Conservation (phyloP, 2,888 invertebrate genomes). For the Dendrolimus houi region DNA sequence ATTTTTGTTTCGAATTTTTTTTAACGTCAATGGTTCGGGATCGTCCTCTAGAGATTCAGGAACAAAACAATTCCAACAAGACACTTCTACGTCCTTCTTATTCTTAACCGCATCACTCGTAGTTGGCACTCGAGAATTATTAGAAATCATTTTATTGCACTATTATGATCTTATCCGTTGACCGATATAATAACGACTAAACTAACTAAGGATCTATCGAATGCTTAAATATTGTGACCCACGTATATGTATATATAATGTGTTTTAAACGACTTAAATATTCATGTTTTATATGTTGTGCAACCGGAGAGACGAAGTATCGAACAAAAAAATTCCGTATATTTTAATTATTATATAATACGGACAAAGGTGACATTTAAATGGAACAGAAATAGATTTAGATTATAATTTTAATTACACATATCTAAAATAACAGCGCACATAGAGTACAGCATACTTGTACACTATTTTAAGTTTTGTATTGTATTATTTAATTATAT, state of each 20-base stretch:
- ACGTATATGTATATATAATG: constrained; percentile 32
- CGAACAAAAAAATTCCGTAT: constrained; percentile 17
- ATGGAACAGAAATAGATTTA: constrained; percentile 2
- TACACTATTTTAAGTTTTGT: no score
- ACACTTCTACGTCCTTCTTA: constrained; percentile 31
- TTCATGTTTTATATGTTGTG: constrained; percentile 28
- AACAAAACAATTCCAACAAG: constrained; percentile 60
- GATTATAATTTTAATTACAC: constrained; percentile 6
- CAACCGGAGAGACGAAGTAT: constrained; percentile 17
- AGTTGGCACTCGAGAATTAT: constrained; percentile 15
- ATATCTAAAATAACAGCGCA: not conserved
- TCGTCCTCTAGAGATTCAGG: constrained; percentile 27
- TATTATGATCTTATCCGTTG: constrained; percentile 9
- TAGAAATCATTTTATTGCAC: constrained; percentile 17
- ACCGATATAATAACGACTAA: constrained; percentile 33
- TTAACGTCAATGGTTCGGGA: constrained; percentile 32
- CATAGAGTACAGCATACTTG: no score
- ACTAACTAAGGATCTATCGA: constrained; percentile 22
- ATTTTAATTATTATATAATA: constrained; percentile 26
- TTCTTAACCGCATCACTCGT: constrained; percentile 19
- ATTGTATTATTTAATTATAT: no score
- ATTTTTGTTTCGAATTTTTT: constrained; percentile 41
- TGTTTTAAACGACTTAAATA: constrained; percentile 48
- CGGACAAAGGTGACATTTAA: constrained; percentile 17
- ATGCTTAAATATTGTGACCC: constrained; percentile 41